Percentiles rank a stretch among this genome's conserved stretches.
phyloP scores from a whole-genome alignment of 2,797 vertebrate genomes.

The Apodemus agrarius region DNA sequence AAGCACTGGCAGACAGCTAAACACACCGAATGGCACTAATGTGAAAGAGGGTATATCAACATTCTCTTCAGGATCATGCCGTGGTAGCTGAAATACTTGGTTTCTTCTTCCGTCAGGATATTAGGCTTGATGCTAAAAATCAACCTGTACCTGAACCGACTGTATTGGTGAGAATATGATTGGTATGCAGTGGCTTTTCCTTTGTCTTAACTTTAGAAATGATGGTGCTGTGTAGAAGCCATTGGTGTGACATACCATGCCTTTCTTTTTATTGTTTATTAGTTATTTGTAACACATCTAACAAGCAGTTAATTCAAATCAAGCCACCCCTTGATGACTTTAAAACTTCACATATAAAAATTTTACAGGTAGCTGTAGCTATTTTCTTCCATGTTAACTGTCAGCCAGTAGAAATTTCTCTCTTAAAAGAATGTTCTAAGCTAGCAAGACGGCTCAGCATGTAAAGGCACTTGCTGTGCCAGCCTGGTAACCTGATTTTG shows the following conservation, averaged over 20 bases:
- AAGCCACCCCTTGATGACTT: conserved; percentile 9
- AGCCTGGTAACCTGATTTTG: not conserved
- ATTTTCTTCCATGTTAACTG: not conserved
- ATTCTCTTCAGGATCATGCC: conserved; percentile 40
- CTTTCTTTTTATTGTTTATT: not conserved
- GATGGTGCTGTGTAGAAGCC: not conserved
- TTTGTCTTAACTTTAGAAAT: conserved; percentile 32
- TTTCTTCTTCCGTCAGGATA: conserved; percentile 44
- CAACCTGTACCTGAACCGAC: conserved; percentile 15
- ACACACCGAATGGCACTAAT: conserved; percentile 14
- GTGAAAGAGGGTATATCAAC: conserved; percentile 2
- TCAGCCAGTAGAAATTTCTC: conserved; percentile 32
- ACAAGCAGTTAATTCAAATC: conserved; percentile 15
- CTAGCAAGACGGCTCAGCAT: not conserved
- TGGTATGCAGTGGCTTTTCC: not conserved
- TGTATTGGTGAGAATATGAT: not conserved
- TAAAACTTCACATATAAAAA: not conserved
- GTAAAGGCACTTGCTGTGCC: not conserved
- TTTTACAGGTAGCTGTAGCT: not conserved
- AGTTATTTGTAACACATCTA: not conserved
- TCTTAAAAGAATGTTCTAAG: not conserved
- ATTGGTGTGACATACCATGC: not conserved
- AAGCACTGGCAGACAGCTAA: not conserved
- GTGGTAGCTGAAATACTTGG: conserved; percentile 10
- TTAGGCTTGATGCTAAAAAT: conserved; percentile 36